Evolutionary conservation across 2,797 vertebrate species (phyloP), one percentile per base, ranked within the genome.

Genomic region (Pseudopleuronectes americanus): DNA sequence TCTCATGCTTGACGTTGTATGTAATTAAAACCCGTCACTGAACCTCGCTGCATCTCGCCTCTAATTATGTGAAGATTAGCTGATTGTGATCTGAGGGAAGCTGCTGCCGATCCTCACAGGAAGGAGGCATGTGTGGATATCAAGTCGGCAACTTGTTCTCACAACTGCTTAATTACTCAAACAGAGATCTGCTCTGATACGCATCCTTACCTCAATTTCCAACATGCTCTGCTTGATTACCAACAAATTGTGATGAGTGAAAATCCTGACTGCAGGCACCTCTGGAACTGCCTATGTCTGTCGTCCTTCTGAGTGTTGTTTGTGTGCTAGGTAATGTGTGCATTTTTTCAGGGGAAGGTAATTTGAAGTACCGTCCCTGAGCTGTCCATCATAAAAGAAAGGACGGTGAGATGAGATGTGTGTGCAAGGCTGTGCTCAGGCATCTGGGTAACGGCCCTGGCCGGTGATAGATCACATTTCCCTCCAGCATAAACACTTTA

Each of bases 11-110:
- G 62, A 84, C 68, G 75, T 71, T 76, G 71, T 72, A 62, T 68
- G 61, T 84, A 80, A 90, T 90, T 92, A 92, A 93, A 92, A 87
- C 61, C 74, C 59, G 47, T 87, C 60, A 65, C 69, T 62, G 53
- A 88, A 68, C 61, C 66, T 67, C 1, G 3, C 73, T 61, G 78
- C 68, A 38, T 81, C 80, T 73, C 57, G 79, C 67, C 52, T 85
- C 51, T 91, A 67, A 88, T 91, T 86, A 81, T 80, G 41, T 65
- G 28, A 68, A 77, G 62, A 82, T 85, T 69, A 74, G 62, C 28
- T 68, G 65, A 80, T 87, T 85, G 61, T 56, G 63, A 84, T 87
- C 23, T 10, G 52, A 52, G 72, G 55, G 60, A 81, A 74, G 47
- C 76, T 74, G 58, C 67, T 63, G 76, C 64, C 54, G 38, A 76